Evolutionary conservation across 2,888 invertebrate species (phyloP).

Genomic region (Leptarthrus brevirostris): DNA sequence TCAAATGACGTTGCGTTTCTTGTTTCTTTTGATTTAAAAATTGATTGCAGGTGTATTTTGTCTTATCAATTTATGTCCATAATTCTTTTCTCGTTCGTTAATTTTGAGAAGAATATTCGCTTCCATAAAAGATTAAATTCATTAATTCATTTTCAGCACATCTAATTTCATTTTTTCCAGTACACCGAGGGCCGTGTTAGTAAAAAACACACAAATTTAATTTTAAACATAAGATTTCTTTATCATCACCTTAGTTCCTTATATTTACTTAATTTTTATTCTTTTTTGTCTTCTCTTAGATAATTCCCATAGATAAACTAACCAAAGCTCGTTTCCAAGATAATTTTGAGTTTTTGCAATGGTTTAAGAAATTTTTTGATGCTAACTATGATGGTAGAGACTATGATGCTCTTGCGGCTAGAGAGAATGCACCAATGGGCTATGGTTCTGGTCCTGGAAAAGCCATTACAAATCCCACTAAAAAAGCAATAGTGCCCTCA

Average conservation of each 20-base stretch:
- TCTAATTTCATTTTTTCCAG: conserved; percentile 22
- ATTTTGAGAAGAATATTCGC: background rate
- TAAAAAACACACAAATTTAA: conserved; percentile 10
- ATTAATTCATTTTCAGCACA: conserved; percentile 42
- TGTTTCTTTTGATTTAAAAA: conserved; percentile 18
- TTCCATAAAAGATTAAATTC: conserved; percentile 14
- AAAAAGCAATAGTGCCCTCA: conserved; percentile 51
- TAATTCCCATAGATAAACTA: conserved; percentile 72
- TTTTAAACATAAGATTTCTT: conserved; percentile 46
- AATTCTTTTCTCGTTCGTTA: conserved; percentile 6
- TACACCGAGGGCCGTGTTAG: conserved; percentile 46
- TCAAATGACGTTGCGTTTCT: conserved; percentile 21
- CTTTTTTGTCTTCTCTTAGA: conserved; percentile 61
- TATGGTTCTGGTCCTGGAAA: conserved; percentile 70
- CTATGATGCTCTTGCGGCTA: conserved; percentile 89
- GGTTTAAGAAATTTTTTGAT: conserved; percentile 99
- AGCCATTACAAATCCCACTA: conserved; percentile 58
- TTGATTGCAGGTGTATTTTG: conserved; percentile 43
- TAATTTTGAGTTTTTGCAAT: conserved; percentile 99
- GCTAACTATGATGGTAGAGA: conserved; percentile 96
- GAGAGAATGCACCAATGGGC: conserved; percentile 89
- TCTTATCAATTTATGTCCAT: conserved; percentile 19
- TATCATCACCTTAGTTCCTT: conserved; percentile 56
- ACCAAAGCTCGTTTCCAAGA: conserved; percentile 99
- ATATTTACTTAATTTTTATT: conserved; percentile 55